These are phyloP conservation scores for Sphaeramia orbicularis DNA, from an alignment of 2,797 vertebrate genomes.

Conservation along the genomic window DNA sequence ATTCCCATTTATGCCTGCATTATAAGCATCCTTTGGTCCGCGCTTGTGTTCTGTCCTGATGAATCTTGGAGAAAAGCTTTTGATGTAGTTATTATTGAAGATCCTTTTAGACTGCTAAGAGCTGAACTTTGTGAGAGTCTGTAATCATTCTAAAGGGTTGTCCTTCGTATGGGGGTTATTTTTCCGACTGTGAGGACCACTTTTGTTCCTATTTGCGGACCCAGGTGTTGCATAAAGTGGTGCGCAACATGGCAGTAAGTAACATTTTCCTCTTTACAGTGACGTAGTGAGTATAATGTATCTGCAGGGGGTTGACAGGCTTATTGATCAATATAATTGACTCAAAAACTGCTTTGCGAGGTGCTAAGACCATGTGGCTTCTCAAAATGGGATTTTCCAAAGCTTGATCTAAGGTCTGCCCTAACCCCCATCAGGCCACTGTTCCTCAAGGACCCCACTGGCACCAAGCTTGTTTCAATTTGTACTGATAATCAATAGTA, in stretches of 20 bases:
- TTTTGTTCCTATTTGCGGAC: conserved; percentile 54
- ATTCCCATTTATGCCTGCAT: conserved; percentile 77
- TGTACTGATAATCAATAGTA: background rate
- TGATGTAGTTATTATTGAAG: conserved; percentile 73
- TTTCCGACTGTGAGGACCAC: conserved; percentile 41
- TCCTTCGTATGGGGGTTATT: conserved; percentile 32
- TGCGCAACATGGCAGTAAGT: conserved; percentile 32
- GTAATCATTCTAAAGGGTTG: conserved; percentile 52
- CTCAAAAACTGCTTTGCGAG: conserved; percentile 26
- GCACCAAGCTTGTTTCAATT: conserved; percentile 12
- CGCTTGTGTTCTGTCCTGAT: conserved; percentile 68
- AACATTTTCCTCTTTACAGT: conserved; percentile 31
- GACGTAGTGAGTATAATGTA: conserved; percentile 30
- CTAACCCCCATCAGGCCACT: background rate
- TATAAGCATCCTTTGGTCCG: conserved; percentile 77
- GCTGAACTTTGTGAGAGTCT: conserved; percentile 53
- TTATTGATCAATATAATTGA: conserved; percentile 49
- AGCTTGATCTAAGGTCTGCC: conserved; percentile 13
- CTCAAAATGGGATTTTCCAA: conserved; percentile 30
- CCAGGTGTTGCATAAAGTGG: conserved; percentile 39
- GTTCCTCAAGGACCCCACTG: background rate
- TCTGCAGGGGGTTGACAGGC: conserved; percentile 44
- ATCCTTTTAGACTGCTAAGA: conserved; percentile 59
- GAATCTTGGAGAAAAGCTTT: conserved; percentile 71
- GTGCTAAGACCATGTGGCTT: conserved; percentile 34